Evolutionary conservation across 1,140 invertebrate species (phyloP).

Genomic region (Drosophila elegans): DNA sequence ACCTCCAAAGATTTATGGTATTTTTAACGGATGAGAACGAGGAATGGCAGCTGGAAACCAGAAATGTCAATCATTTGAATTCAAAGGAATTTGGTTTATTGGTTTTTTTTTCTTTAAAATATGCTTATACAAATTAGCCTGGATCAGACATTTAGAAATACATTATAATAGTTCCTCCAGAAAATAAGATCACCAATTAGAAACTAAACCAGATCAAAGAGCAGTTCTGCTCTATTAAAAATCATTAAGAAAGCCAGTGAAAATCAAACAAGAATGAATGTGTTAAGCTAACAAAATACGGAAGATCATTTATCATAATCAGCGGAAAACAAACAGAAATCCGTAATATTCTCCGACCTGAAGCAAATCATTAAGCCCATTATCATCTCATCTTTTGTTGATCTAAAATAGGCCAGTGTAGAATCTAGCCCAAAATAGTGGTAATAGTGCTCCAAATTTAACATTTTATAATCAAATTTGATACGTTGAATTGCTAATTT

Average conservation of each 20-base stretch:
- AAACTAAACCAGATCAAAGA: conserved; percentile 22
- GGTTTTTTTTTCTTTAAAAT: too few relatives aligned
- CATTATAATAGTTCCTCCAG: not conserved
- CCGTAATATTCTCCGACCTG: not conserved
- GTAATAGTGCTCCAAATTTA: conserved; percentile 14
- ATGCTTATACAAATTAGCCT: too few relatives aligned
- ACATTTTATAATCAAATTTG: conserved; percentile 55
- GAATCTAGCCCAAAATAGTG: conserved; percentile 2
- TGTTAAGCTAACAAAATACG: conserved; percentile 13
- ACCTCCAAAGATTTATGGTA: not conserved
- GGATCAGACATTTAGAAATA: too few relatives aligned
- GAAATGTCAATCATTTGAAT: conserved; percentile 6
- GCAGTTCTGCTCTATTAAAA: conserved; percentile 10
- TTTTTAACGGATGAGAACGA: conserved; percentile 3
- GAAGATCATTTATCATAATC: conserved; percentile 56
- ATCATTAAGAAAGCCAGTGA: conserved; percentile 6
- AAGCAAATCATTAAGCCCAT: conserved; percentile 26
- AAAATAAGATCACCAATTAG: not conserved
- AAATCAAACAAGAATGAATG: conserved; percentile 31
- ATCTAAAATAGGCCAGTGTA: conserved; percentile 6
- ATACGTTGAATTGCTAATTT: conserved; percentile 48
- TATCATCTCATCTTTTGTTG: not conserved
- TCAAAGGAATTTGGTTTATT: not conserved
- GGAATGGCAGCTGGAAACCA: not conserved
- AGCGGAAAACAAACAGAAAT: conserved; percentile 19